Evolutionary conservation across 1,140 invertebrate genomes (phyloP).

Genomic region (Drosophila melanica): DNA sequence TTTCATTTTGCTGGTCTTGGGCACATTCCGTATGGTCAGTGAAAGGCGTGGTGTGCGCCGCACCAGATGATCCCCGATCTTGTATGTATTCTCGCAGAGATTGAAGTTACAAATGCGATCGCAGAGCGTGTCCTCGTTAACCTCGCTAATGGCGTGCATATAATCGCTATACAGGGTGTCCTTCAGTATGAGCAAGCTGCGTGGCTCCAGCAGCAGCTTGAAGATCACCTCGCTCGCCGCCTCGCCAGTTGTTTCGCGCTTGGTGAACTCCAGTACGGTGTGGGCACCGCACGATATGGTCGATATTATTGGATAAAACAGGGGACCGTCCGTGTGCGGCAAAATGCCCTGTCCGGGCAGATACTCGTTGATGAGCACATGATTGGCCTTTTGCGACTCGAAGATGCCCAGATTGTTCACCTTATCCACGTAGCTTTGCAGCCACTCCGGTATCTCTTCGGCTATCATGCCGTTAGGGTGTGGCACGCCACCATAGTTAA

Average conservation of each 20-base stretch:
- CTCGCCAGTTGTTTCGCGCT: conserved; percentile 32
- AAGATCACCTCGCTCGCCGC: conserved; percentile 81
- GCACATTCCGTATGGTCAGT: conserved; percentile 96
- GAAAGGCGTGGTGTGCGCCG: conserved; percentile 91
- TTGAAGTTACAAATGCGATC: conserved; percentile 89
- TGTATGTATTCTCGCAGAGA: conserved; percentile 86
- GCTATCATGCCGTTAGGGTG: conserved; percentile 97
- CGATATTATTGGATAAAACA: conserved; percentile 96
- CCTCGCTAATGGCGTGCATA: conserved; percentile 95
- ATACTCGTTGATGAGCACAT: conserved; percentile 99
- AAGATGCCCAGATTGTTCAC: conserved; percentile 90
- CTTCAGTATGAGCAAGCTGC: conserved; percentile 94
- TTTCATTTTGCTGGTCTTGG: conserved; percentile 93
- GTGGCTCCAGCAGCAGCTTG: conserved; percentile 91
- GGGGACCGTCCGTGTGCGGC: conserved; percentile 96
- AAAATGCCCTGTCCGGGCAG: conserved; percentile 96
- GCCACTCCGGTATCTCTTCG: conserved; percentile 95
- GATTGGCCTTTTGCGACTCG: conserved; percentile 92
- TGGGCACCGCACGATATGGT: conserved; percentile 97
- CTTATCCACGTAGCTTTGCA: conserved; percentile 90
- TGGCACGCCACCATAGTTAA: conserved; percentile 98
- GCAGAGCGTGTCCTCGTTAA: conserved; percentile 88
- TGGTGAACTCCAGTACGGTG: conserved; percentile 90
- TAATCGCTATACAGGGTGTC: conserved; percentile 93
- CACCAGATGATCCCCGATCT: conserved; percentile 85